phyloP scores from a whole-genome alignment of 1,140 invertebrate genomes.

The Heliconius nattereri region DNA sequence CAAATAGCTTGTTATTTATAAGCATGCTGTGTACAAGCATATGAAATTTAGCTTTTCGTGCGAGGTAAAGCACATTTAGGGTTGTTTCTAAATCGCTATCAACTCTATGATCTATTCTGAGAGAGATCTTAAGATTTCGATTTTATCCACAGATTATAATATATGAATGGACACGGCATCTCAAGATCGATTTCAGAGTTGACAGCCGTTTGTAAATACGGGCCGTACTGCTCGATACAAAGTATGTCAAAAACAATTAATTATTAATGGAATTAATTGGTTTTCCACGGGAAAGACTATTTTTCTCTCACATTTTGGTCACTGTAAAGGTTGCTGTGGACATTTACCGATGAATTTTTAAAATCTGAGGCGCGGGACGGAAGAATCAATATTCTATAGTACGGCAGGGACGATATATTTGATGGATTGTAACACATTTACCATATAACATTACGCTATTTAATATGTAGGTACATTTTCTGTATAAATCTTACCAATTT shows the following conservation, averaged over 20 bases:
- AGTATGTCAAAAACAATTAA: background rate
- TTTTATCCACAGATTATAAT: no score
- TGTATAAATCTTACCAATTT: conserved; percentile 14
- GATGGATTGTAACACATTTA: conserved; percentile 32
- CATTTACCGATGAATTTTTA: conserved; percentile 73
- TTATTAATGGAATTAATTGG: background rate
- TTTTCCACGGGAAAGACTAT: background rate
- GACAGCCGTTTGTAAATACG: no score
- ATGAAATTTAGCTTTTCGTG: background rate
- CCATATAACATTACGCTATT: background rate
- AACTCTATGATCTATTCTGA: no score
- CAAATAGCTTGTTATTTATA: background rate
- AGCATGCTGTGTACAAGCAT: background rate
- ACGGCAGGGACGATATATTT: conserved; percentile 57
- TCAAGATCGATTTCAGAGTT: no score
- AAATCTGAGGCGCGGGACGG: conserved; percentile 72
- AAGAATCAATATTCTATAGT: conserved; percentile 73
- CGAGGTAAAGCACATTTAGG: background rate
- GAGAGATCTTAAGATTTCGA: no score
- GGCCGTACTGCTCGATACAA: background rate
- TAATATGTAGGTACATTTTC: background rate
- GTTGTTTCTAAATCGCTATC: no score
- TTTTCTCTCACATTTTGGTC: conserved; percentile 13
- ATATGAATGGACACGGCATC: no score
- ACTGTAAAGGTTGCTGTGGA: conserved; percentile 62